phyloP scores from a whole-genome alignment of 2,888 invertebrate genomes.

The Kuschelorhynchus macadamiae region DNA sequence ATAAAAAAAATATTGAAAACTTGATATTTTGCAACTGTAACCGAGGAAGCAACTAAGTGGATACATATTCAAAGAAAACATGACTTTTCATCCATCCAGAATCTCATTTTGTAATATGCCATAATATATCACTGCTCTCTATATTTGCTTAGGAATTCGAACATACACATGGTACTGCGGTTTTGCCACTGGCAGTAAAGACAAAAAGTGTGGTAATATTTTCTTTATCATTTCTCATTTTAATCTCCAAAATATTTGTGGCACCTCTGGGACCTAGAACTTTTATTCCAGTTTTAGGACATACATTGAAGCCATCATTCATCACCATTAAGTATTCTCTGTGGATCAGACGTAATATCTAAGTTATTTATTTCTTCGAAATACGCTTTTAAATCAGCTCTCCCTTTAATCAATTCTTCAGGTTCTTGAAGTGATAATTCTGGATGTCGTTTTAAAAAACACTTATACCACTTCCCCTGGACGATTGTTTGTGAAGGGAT shows the following conservation, averaged over 20 bases:
- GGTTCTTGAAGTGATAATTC: conserved; percentile 18
- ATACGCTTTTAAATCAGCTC: conserved; percentile 19
- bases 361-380: conserved; percentile 9
- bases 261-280: conserved; percentile 13
- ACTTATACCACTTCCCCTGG: conserved; percentile 52
- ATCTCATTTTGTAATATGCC: conserved; percentile 24
- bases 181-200: conserved; percentile 20
- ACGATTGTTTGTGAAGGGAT: conserved; percentile 53
- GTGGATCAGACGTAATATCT: conserved; percentile 11
- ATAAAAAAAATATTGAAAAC: conserved; percentile 19
- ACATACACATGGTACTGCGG: conserved; percentile 18
- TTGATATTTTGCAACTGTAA: conserved; percentile 19
- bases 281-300: conserved; percentile 9
- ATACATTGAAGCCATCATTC: conserved; percentile 9
- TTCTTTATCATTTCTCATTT: conserved; percentile 10
- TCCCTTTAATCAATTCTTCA: conserved; percentile 15
- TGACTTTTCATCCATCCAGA: conserved; percentile 25
- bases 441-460: conserved; percentile 35
- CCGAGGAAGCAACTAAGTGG: conserved; percentile 10
- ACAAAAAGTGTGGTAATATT: conserved; percentile 4
- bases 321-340: conserved; percentile 14
- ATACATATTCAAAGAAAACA: conserved; percentile 19
- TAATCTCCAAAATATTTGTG: conserved; percentile 12
- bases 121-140: conserved; percentile 14
- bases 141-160: conserved; percentile 13